A percentile compares a stretch with the other conserved stretches of the same genome.
Conservation (phyloP, 2,113 vertebrate genomes). For the Chaenocephalus aceratus region DNA sequence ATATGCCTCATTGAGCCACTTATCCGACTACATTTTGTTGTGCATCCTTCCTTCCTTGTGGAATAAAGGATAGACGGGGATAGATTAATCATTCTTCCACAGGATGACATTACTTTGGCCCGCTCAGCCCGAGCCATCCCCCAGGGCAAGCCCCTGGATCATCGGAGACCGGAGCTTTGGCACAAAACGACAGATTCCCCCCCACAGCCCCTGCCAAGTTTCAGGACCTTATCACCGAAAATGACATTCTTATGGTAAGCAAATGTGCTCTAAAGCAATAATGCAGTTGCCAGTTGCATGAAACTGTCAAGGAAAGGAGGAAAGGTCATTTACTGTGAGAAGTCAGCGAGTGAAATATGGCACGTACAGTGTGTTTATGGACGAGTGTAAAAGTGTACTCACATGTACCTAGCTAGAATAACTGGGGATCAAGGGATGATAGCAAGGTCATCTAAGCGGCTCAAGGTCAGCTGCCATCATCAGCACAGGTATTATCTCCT, state of each 20-base stretch:
- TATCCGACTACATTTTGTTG: slow-evolving; percentile 63
- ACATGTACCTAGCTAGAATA: slow-evolving; percentile 23
- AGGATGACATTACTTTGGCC: slow-evolving; percentile 85
- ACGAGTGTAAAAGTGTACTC: not conserved
- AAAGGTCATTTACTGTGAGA: slow-evolving; percentile 72
- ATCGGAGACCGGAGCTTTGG: slow-evolving; percentile 81
- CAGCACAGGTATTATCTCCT: slow-evolving; percentile 72
- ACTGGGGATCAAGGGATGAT: slow-evolving; percentile 65
- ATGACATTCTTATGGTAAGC: slow-evolving; percentile 86
- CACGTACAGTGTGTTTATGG: not conserved
- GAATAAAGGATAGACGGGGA: slow-evolving; percentile 76
- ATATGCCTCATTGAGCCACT: slow-evolving; percentile 75
- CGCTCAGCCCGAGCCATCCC: slow-evolving; percentile 79
- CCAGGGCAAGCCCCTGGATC: slow-evolving; percentile 82
- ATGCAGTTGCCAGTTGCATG: slow-evolving; percentile 75
- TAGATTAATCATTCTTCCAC: slow-evolving; percentile 83
- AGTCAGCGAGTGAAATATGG: slow-evolving; percentile 64
- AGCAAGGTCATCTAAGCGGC: slow-evolving; percentile 63
- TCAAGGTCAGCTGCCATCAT: slow-evolving; percentile 75
- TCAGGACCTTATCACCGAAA: slow-evolving; percentile 83
- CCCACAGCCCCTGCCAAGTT: slow-evolving; percentile 77
- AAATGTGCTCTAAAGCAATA: slow-evolving; percentile 82
- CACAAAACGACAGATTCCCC: slow-evolving; percentile 75
- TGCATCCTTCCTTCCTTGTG: slow-evolving; percentile 68
- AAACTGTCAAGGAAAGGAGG: slow-evolving; percentile 70